Evolutionary conservation across 2,888 invertebrate species (phyloP), one percentile per base, ranked within the genome.

Genomic region (Drosophila conformis): DNA sequence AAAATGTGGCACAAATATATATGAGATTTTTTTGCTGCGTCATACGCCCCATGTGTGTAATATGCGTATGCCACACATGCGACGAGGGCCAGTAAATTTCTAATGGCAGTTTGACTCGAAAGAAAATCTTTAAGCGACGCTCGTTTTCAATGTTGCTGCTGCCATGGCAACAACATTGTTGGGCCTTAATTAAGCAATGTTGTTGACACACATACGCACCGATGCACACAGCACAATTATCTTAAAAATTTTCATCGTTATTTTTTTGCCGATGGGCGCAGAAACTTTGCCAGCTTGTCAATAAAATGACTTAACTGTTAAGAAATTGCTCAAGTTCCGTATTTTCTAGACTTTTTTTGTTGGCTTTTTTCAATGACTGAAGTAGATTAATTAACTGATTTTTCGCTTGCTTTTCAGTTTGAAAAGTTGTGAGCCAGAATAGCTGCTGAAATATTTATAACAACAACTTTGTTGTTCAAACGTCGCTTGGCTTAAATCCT

Each of bases 361-460:
- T 63, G n/a, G 5, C 33, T 35, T 48, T 48, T 58, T 21, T n/a
- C 65, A 42, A 33, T 64, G 38, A 36, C 54, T 68, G 54, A 67
- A 69, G 66, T 60, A 67, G 86, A 87, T 84, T 87, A 84, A 84
- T 87, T 85, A 84, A 82, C 69, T 73, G 69, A 70, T 69, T 71
- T 77, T 69, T 68, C 29, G 42, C 51, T 67, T 48, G 58, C 56
- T 56, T 42, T 54, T 8, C 21, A 18, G 40, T 31, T 59, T 49
- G 21, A 40, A 49, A 40, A 69, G 57, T 65, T 71, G 57, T 51
- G 4, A 54, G 56, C 61, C 51, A 27, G 42, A 69, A 69, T 70
- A 59, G 69, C 49, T 56, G 42, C 40, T 40, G 35, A 54, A 52
- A 67, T 48, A 53, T 66, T 69, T 64, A 40, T 56, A 51, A 51